These are phyloP conservation scores for Fulmarus glacialis DNA, from an alignment of 2,113 vertebrate species.

Conservation along the genomic window DNA sequence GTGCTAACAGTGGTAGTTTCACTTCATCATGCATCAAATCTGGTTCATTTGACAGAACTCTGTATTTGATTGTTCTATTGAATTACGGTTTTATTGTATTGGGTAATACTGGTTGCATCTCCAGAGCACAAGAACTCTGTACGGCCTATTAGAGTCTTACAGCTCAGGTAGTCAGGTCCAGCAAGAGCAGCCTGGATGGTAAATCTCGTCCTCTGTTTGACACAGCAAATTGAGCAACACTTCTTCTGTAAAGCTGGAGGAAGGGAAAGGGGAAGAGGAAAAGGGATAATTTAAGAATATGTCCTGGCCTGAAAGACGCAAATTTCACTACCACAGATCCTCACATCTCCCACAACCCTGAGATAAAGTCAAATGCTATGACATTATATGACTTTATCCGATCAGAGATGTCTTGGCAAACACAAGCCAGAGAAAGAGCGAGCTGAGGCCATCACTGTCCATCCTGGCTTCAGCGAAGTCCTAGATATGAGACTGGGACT, in stretches of 20 bases:
- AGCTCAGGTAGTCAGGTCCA: background rate
- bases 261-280: background rate
- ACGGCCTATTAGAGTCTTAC: background rate
- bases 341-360: background rate
- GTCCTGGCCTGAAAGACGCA: background rate
- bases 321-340: background rate
- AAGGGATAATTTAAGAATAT: background rate
- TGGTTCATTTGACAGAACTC: background rate
- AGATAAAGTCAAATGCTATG: background rate
- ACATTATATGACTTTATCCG: background rate
- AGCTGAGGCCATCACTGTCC: background rate
- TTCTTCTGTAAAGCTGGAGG: background rate
- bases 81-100: background rate
- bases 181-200: background rate
- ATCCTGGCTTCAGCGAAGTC: background rate
- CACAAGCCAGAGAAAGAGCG: background rate
- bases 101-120: background rate
- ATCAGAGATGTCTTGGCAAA: background rate
- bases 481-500: background rate
- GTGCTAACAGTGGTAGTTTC: background rate
- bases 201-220: background rate
- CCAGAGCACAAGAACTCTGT: background rate
- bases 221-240: background rate
- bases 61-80: background rate
- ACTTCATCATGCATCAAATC: background rate